Evolutionary conservation across 2,888 invertebrate species (phyloP).

Genomic region (Spisula subtruncata): DNA sequence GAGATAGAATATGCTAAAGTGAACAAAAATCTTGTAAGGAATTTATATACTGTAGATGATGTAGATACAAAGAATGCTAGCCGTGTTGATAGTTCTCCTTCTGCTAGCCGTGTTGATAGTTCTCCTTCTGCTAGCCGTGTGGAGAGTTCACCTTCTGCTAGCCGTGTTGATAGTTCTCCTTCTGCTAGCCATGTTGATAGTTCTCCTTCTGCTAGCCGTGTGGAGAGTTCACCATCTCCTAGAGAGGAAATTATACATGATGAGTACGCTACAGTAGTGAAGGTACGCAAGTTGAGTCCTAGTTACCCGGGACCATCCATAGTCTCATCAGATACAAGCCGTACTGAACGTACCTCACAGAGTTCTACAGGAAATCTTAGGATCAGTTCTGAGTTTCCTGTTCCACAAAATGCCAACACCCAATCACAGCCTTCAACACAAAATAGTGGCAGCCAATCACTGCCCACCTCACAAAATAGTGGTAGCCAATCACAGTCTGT

Average conservation of each 20-base stretch:
- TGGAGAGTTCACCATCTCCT: conserved; percentile 32
- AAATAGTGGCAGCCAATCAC: too few relatives aligned
- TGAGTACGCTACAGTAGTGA: conserved; percentile 76
- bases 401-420: too few relatives aligned
- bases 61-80: background rate
- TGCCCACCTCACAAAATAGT: too few relatives aligned
- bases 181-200: background rate
- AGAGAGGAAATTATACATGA: conserved; percentile 53
- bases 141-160: background rate
- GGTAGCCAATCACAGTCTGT: too few relatives aligned
- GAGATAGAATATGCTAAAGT: conserved; percentile 71
- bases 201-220: background rate
- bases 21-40: conserved; percentile 50
- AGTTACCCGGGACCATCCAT: background rate
- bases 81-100: conserved; percentile 1
- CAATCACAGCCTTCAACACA: too few relatives aligned
- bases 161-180: background rate
- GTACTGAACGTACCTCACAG: conserved; percentile 33
- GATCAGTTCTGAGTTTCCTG: background rate
- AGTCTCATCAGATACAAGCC: background rate
- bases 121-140: background rate
- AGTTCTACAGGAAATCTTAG: background rate
- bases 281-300: conserved; percentile 61
- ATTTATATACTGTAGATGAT: background rate
- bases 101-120: conserved; percentile 27